phyloP scores from a whole-genome alignment of 2,113 vertebrate species.

The Chaetura pelagica region DNA sequence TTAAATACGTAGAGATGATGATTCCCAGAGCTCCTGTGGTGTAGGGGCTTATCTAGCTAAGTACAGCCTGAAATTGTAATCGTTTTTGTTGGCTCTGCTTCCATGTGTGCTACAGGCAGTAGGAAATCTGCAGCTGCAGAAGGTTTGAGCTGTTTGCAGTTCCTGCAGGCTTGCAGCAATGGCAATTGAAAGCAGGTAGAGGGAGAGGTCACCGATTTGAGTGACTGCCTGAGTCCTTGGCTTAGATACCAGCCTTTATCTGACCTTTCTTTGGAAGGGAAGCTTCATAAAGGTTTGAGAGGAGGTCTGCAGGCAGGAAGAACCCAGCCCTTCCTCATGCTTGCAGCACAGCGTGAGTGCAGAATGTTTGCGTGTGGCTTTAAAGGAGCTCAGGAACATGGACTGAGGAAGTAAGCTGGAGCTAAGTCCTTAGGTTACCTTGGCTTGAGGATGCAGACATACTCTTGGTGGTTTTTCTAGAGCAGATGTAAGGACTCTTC shows the following conservation, averaged over 20 bases:
- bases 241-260: neutral
- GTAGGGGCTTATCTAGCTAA: neutral
- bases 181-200: fast-evolving
- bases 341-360: too few relatives aligned
- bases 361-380: fast-evolving
- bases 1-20: fast-evolving
- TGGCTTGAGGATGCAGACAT: neutral
- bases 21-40: neutral
- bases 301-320: neutral
- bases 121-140: neutral
- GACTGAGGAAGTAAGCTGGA: neutral
- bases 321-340: neutral
- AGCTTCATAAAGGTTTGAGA: neutral
- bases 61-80: neutral
- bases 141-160: neutral
- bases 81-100: neutral
- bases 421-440: neutral
- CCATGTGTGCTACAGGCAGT: neutral
- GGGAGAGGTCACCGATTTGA: neutral
- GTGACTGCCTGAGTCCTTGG: fast-evolving
- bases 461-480: neutral
- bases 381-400: neutral
- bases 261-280: neutral
- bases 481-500: neutral
- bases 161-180: neutral